phyloP scores from a whole-genome alignment of 2,888 invertebrate genomes.

The Epistrophe grossulariae region DNA sequence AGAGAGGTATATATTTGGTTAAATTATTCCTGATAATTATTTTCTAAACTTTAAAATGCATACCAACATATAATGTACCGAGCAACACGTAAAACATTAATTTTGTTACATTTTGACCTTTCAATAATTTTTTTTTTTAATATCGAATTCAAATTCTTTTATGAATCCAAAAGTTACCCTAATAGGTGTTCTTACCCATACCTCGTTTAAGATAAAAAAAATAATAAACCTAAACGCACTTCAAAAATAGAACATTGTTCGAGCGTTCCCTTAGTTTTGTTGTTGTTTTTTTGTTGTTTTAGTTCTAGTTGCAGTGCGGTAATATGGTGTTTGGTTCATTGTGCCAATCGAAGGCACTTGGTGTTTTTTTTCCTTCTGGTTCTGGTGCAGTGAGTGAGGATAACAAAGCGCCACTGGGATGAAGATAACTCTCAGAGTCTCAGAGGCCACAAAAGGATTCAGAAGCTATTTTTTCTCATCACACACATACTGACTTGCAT shows the following conservation, averaged over 20 bases:
- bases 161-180: constrained; percentile 1
- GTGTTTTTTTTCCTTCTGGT: constrained; percentile 18
- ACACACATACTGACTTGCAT: not conserved
- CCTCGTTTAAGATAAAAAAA: not conserved
- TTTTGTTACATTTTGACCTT: not conserved
- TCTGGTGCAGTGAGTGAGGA: constrained; percentile 52
- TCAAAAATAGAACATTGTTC: constrained; percentile 67
- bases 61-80: not conserved
- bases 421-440: constrained; percentile 29
- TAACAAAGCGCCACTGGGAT: constrained; percentile 62
- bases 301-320: constrained; percentile 22
- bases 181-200: too few species aligned
- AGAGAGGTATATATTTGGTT: not conserved
- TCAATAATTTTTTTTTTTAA: not conserved
- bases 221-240: constrained; percentile 54
- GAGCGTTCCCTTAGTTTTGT: constrained; percentile 3
- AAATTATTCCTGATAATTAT: not conserved
- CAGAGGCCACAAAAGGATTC: constrained; percentile 59
- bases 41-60: not conserved
- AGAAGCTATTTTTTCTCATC: constrained; percentile 3
- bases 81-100: not conserved
- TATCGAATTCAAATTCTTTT: not conserved
- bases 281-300: constrained; percentile 1
- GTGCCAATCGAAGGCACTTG: constrained; percentile 67
- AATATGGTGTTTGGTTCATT: constrained; percentile 46